These are phyloP conservation scores for Aproaerema taeniolella DNA, from an alignment of 2,888 invertebrate species.

Conservation along the genomic window DNA sequence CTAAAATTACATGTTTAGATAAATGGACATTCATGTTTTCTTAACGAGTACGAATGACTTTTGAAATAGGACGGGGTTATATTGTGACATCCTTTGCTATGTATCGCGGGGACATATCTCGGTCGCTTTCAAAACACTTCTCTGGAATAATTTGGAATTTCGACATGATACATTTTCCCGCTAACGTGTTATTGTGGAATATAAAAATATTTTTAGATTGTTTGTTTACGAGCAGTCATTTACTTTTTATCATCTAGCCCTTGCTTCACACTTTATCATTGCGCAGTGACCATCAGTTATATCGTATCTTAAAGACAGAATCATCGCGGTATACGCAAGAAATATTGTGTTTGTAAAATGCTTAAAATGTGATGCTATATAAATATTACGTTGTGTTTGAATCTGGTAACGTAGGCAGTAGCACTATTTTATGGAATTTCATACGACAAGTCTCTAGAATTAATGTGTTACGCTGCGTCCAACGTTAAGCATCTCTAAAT, in stretches of 20 bases:
- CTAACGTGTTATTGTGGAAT: constrained; percentile 1
- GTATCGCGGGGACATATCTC: constrained; percentile 45
- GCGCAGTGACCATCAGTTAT: too few relatives aligned
- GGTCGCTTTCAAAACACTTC: constrained; percentile 50
- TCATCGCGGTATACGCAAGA: too few relatives aligned
- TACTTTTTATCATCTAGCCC: too few relatives aligned
- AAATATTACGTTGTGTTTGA: too few relatives aligned
- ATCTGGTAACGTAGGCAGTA: neutral
- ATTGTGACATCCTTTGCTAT: constrained; percentile 44
- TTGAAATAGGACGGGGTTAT: constrained; percentile 16
- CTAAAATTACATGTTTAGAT: neutral
- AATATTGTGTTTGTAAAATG: too few relatives aligned
- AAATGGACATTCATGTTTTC: constrained; percentile 6
- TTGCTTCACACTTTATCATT: too few relatives aligned
- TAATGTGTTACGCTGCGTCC: constrained; percentile 37
- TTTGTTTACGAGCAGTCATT: neutral
- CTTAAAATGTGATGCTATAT: too few relatives aligned
- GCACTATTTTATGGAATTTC: constrained; percentile 28
- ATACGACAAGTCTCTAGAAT: constrained; percentile 39
- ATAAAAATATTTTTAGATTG: constrained; percentile 1
- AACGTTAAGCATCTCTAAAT: constrained; percentile 43
- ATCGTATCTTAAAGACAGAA: too few relatives aligned
- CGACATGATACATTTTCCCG: constrained; percentile 34
- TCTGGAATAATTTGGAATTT: constrained; percentile 29
- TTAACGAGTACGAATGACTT: constrained; percentile 8